Percentiles rank a stretch among this genome's conserved stretches.
Evolutionary conservation across 2,797 vertebrate genomes (phyloP).

Genomic region (Menidia menidia): DNA sequence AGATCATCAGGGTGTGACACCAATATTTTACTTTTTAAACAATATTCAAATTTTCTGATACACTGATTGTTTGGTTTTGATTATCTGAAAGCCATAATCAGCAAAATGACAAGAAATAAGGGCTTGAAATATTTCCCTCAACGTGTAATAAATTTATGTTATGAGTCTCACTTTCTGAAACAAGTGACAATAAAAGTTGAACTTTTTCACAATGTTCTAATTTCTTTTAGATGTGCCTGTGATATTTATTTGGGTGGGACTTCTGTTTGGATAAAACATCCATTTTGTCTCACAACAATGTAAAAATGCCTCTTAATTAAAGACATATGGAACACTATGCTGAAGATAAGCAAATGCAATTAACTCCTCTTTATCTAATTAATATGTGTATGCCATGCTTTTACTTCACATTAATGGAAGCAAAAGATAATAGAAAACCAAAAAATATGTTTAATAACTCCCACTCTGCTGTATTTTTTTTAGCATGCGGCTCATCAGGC

Average conservation of each 20-base stretch:
- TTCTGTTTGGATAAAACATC: slow-evolving; percentile 24
- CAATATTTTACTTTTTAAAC: too few relatives aligned
- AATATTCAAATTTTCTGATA: too few relatives aligned
- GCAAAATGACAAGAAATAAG: too few relatives aligned
- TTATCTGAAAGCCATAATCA: too few relatives aligned
- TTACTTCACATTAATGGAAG: slow-evolving; percentile 19
- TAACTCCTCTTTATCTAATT: not conserved
- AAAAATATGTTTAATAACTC: slow-evolving; percentile 13
- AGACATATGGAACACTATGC: not conserved
- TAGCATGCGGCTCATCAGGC: slow-evolving; percentile 7
- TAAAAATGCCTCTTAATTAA: slow-evolving; percentile 25
- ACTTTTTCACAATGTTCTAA: not conserved
- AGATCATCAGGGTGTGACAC: too few relatives aligned
- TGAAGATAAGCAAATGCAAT: slow-evolving; percentile 2
- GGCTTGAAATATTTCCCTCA: too few relatives aligned
- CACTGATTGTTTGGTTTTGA: too few relatives aligned
- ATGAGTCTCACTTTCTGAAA: too few relatives aligned
- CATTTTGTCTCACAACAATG: not conserved
- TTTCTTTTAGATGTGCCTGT: too few relatives aligned
- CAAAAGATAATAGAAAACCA: slow-evolving; percentile 19
- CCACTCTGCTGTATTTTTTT: slow-evolving; percentile 20
- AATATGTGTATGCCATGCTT: slow-evolving; percentile 1
- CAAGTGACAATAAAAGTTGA: not conserved
- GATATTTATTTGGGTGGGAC: slow-evolving; percentile 12
- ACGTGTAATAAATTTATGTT: too few relatives aligned